Evolutionary conservation across 92 coral and sea anemone species (phyloP).

Genomic region (Diadumene lineata): DNA sequence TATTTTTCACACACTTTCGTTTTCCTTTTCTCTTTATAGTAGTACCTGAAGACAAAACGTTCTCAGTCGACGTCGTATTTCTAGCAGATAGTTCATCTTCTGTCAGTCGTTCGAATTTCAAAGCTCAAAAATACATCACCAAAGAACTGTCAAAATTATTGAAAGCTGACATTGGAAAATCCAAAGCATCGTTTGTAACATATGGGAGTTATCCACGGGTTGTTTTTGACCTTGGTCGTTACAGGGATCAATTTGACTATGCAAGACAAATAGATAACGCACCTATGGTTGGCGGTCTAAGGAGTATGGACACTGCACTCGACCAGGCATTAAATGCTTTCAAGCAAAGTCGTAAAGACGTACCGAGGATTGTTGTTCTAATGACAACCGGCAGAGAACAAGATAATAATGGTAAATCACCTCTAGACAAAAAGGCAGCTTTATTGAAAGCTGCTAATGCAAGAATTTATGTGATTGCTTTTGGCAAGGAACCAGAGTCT

Average conservation of each 20-base stretch:
- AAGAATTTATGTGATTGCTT: conserved; percentile 66
- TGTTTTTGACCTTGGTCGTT: conserved; percentile 51
- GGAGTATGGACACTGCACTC: conserved; percentile 71
- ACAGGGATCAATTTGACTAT: conserved; percentile 42
- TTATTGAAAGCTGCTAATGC: conserved; percentile 60
- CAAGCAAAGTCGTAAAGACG: conserved; percentile 45
- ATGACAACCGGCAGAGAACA: conserved; percentile 76
- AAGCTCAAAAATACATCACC: conserved; percentile 69
- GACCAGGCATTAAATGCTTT: conserved; percentile 42
- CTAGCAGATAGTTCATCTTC: conserved; percentile 81
- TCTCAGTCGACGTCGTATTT: conserved; percentile 60
- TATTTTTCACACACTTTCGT: no score
- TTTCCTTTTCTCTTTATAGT: not conserved
- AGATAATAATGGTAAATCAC: conserved; percentile 30
- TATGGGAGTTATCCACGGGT: conserved; percentile 58
- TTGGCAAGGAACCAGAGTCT: conserved; percentile 64
- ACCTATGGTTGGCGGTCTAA: conserved; percentile 62
- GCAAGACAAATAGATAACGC: conserved; percentile 51
- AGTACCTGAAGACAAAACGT: conserved; percentile 20
- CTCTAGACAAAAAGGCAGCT: conserved; percentile 51
- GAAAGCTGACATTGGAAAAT: conserved; percentile 55
- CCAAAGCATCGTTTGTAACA: conserved; percentile 65
- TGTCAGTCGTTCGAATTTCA: conserved; percentile 53
- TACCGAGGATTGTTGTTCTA: conserved; percentile 66
- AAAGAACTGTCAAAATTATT: conserved; percentile 61